phyloP scores from a whole-genome alignment of 2,113 vertebrate species.

The Australoheros scitulus region DNA sequence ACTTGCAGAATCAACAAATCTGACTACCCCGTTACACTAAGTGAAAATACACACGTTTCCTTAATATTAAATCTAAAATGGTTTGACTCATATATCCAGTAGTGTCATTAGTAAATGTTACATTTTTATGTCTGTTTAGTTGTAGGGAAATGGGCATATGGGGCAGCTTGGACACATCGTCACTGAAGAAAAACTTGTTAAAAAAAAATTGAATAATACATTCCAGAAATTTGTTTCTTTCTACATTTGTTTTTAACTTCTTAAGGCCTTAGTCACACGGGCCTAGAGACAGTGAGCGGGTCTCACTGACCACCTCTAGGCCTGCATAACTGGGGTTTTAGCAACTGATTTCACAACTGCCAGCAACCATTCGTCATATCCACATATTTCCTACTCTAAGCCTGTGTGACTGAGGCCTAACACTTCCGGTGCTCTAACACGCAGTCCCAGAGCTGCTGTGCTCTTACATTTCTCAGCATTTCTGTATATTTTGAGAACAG shows the following conservation, averaged over 20 bases:
- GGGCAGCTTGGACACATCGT: neutral
- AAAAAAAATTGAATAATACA: neutral
- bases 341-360: neutral
- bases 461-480: neutral
- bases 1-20: neutral
- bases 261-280: neutral
- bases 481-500: neutral
- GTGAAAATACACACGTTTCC: neutral
- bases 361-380: neutral
- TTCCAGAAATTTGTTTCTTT: neutral
- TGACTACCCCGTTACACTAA: constrained; percentile 1
- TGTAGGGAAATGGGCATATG: neutral
- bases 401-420: neutral
- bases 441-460: neutral
- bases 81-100: neutral
- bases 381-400: neutral
- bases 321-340: neutral
- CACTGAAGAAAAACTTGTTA: neutral
- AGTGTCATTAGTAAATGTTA: neutral
- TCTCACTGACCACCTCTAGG: neutral
- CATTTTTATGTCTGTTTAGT: neutral
- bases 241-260: neutral
- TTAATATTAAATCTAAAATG: neutral
- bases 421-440: neutral
- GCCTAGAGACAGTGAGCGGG: too few relatives aligned